Base-by-base conservation (phyloP, 2,797 vertebrate species). In the Clarias fuscus region DNA sequence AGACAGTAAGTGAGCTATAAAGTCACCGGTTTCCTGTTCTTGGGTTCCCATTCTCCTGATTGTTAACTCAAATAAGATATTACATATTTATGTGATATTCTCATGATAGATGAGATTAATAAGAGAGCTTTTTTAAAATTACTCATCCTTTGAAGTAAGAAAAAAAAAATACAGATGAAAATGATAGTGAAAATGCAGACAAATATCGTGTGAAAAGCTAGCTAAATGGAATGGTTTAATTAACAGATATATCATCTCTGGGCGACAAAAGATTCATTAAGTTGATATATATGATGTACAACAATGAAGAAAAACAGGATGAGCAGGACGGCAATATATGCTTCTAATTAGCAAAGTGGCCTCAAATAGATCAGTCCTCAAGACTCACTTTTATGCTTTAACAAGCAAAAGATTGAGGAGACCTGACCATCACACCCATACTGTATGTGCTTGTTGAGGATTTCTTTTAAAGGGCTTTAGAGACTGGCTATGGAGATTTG, bases 171-270 rank as follows among this genome's bases (percentile, higher is more conserved):
- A 65, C 40, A 48, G 18, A 65, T 58, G 62, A 77, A 86, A 86
- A 73, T 86, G 59, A 75, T 64, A 59, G 65, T 71, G 18, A 87
- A 64, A 65, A 67, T 30, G 70, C 8, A 53, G 15, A 80, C 64
- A 85, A 3, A 79, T 78, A 70, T 64, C 76, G 91, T 88, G 89
- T 91, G 89, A 73, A 70, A 92, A 92, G 91, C 93, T 88, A 90
- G 92, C 84, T 75, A 85, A 18, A 70, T 82, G 87, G 78, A 89
- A 90, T 89, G 89, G 90, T 90, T 90, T 86, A 82, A 88, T 88
- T 84, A 84, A 79, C 75, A 75, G 70, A 78, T 83, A 84, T 84
- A 27, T 84, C 77, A 86, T 48, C 83, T 58, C 22, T 53, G 56
- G 30, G 82, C 53, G 48, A 70, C 70, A 37, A n/a, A 65, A 86